Base-by-base conservation (phyloP, 2,797 vertebrate genomes). In the Nannoperca obscura region DNA sequence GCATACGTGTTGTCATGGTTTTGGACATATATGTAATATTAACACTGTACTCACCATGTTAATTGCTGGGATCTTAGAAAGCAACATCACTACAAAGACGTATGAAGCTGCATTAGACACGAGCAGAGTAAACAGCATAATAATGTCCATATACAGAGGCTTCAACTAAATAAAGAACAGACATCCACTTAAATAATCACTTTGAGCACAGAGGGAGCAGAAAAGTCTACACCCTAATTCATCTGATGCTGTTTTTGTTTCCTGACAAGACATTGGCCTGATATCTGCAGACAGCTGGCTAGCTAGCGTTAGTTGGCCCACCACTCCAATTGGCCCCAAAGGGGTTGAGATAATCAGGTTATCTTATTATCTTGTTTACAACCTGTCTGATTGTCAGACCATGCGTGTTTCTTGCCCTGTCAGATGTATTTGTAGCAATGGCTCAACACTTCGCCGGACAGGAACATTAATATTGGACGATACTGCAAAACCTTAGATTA, bases 191-290 rank as follows among this genome's bases (percentile, higher is more conserved):
- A 3, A 53, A 53, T 12, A 54, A 42, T 42, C 27, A 36, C n/a
- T 27, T 27, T 24, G 27, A 49, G 42, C 30, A 47, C 4, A 44
- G 36, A 42, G 1, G 42, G 52, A 53, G 15, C 44, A 42, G 58
- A 53, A 44, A 62, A 3, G 22, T 42, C 9, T 14, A 4, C 40
- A 52, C 24, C 19, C 4, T 22, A 10, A 47, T 67, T 59, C 13
- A 59, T 50, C 34, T 67, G 14, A 9, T 63, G 54, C 46, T 20
- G 30, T 66, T 30, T 40, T 20, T 59, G 20, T 5, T 30, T 22
- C 30, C 55, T 74, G 42, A 46, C 20, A 47, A 47, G 20, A 54
- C 50, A 44, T 73, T 22, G 17, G 42, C 36, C 50, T 36, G 30
- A 20, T 36, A 40, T 58, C 32, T 40, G 32, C 32, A 32, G 49